phyloP scores from a whole-genome alignment of 2,797 vertebrate genomes.

The Girardinus metallicus region DNA sequence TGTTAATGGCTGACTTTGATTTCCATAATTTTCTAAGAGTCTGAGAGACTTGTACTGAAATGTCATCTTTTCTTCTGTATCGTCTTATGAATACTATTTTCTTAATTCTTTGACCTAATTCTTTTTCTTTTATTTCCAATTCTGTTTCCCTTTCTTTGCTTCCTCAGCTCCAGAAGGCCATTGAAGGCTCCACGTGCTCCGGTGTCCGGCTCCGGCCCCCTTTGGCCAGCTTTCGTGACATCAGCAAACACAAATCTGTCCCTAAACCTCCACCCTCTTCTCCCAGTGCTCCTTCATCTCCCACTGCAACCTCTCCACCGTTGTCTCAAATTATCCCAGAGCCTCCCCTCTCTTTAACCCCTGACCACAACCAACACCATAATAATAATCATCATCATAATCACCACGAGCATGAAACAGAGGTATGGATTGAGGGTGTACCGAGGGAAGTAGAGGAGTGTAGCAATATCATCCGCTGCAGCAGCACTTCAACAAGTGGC shows the following conservation, averaged over 20 bases:
- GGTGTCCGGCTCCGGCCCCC: constrained; percentile 90
- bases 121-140: background rate
- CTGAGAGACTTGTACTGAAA: background rate
- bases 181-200: constrained; percentile 90
- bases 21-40: background rate
- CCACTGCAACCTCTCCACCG: constrained; percentile 55
- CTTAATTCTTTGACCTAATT: background rate
- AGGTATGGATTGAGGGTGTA: constrained; percentile 72
- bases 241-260: constrained; percentile 73
- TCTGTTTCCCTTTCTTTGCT: background rate
- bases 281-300: constrained; percentile 46
- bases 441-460: constrained; percentile 39
- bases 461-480: constrained; percentile 32
- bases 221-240: constrained; percentile 91
- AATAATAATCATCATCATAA: constrained; percentile 11
- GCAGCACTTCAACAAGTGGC: constrained; percentile 24
- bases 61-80: background rate
- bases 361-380: constrained; percentile 15
- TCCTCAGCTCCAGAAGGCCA: constrained; percentile 93
- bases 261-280: constrained; percentile 53
- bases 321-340: constrained; percentile 74
- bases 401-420: constrained; percentile 58
- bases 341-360: constrained; percentile 34
- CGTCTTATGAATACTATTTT: background rate
- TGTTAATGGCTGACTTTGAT: background rate